A percentile compares a stretch with the other conserved stretches of the same genome.
Conservation (phyloP, 2,888 invertebrate genomes). For the Furcula furcula region DNA sequence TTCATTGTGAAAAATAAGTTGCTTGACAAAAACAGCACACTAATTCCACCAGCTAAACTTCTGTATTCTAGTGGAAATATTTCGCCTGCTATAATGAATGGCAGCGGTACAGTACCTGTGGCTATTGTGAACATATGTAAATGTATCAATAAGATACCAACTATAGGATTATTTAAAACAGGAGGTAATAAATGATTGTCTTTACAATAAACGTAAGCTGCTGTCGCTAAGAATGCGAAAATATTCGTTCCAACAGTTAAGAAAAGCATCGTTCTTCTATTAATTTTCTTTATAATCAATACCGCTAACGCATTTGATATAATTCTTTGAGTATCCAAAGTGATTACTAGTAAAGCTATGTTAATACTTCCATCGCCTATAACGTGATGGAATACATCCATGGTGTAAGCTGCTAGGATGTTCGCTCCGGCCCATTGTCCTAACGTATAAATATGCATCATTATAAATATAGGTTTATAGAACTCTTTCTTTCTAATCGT, state of each 20-base stretch:
- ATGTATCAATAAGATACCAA: slow-evolving; percentile 48
- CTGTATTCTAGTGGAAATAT: slow-evolving; percentile 82
- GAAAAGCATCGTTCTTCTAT: slow-evolving; percentile 47
- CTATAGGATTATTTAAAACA: slow-evolving; percentile 43
- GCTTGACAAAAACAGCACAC: slow-evolving; percentile 49
- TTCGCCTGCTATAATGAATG: slow-evolving; percentile 86
- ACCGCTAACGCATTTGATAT: slow-evolving; percentile 44
- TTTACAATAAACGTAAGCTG: slow-evolving; percentile 46
- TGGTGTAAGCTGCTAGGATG: slow-evolving; percentile 45
- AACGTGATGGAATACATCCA: slow-evolving; percentile 42
- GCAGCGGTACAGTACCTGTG: slow-evolving; percentile 82
- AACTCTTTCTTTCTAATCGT: slow-evolving; percentile 49
- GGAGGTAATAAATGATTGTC: slow-evolving; percentile 30
- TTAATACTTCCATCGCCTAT: slow-evolving; percentile 42
- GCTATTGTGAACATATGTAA: slow-evolving; percentile 76
- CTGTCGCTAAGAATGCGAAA: slow-evolving; percentile 36
- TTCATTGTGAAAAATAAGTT: slow-evolving; percentile 55
- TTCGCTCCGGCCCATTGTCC: slow-evolving; percentile 53
- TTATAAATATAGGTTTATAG: slow-evolving; percentile 54
- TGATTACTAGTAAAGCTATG: slow-evolving; percentile 40
- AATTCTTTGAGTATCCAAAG: slow-evolving; percentile 46
- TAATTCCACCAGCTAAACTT: slow-evolving; percentile 77
- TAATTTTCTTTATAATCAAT: slow-evolving; percentile 45
- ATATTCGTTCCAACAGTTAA: slow-evolving; percentile 39
- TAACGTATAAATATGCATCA: slow-evolving; percentile 50